Conservation (phyloP, 2,797 vertebrate species). For the Ctenochaetus hawaiiensis region DNA sequence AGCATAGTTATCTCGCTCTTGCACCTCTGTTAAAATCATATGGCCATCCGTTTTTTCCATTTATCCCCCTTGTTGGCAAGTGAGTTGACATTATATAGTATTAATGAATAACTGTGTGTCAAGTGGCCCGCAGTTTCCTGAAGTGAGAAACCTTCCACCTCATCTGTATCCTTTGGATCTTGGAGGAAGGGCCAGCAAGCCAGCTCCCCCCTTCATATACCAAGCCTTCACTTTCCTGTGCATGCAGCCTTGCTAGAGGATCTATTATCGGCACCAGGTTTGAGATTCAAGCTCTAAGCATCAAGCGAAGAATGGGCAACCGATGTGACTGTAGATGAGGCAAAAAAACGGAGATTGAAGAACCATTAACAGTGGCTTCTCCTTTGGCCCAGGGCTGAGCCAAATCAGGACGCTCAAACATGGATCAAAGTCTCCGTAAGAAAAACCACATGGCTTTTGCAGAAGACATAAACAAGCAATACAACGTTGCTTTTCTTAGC, state of each 20-base stretch:
- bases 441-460: conserved; percentile 41
- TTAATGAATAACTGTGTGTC: conserved; percentile 12
- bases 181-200: conserved; percentile 46
- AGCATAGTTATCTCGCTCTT: conserved; percentile 23
- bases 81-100: conserved; percentile 15
- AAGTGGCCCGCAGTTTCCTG: conserved; percentile 26
- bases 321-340: conserved; percentile 7
- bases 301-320: conserved; percentile 20
- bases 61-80: not conserved
- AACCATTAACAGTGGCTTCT: conserved; percentile 36
- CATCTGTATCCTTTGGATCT: conserved; percentile 45
- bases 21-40: conserved; percentile 23
- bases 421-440: conserved; percentile 35
- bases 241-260: conserved; percentile 29
- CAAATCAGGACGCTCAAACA: conserved; percentile 36
- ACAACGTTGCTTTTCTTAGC: conserved; percentile 38
- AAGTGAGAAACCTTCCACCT: conserved; percentile 37
- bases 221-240: conserved; percentile 11
- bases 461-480: conserved; percentile 44
- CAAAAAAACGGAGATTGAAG: conserved; percentile 40
- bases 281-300: conserved; percentile 32
- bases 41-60: conserved; percentile 5
- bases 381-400: conserved; percentile 42
- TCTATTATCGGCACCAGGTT: conserved; percentile 47
- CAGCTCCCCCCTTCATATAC: conserved; percentile 27